phyloP scores from a whole-genome alignment of 1,140 invertebrate genomes.

The Cotesia typhae region DNA sequence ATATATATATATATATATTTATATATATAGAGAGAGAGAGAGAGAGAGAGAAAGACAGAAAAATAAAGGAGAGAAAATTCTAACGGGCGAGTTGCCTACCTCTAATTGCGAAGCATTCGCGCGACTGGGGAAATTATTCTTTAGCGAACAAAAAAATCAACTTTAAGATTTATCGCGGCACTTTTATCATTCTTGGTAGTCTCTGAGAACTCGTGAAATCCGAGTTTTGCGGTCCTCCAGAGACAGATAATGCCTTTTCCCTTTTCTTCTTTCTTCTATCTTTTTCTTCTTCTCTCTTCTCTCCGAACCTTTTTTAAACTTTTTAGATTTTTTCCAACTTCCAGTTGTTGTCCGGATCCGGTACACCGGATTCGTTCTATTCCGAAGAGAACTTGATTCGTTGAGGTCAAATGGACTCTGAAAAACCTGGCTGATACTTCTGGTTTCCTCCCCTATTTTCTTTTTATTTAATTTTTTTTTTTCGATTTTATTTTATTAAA shows the following conservation, averaged over 20 bases:
- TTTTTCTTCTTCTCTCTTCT: conserved; percentile 18
- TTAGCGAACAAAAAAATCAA: conserved; percentile 20
- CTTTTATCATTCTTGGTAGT: conserved; percentile 31
- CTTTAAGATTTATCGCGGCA: conserved; percentile 26
- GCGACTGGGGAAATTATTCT: conserved; percentile 31
- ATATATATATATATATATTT: not conserved
- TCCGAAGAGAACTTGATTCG: conserved; percentile 12
- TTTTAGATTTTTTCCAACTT: not conserved
- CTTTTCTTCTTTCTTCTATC: not conserved
- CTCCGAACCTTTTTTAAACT: not conserved
- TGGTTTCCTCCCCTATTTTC: not conserved
- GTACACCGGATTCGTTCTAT: conserved; percentile 20
- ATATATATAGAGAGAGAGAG: too few relatives aligned
- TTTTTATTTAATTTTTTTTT: not conserved
- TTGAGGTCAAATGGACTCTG: conserved; percentile 24
- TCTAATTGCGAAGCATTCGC: conserved; percentile 30
- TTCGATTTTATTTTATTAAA: not conserved
- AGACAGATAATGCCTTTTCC: conserved; percentile 7
- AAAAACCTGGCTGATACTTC: not conserved
- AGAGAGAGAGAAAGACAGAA: not conserved
- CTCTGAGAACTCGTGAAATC: conserved; percentile 30
- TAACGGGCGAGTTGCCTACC: conserved; percentile 22
- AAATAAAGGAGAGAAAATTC: not conserved
- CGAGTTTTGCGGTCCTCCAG: conserved; percentile 27
- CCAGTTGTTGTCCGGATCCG: conserved; percentile 22